Percentiles rank a stretch among this genome's conserved stretches.
These are phyloP conservation scores for Adoxophyes honmai DNA, from an alignment of 1,140 invertebrate species.

Conservation along the genomic window DNA sequence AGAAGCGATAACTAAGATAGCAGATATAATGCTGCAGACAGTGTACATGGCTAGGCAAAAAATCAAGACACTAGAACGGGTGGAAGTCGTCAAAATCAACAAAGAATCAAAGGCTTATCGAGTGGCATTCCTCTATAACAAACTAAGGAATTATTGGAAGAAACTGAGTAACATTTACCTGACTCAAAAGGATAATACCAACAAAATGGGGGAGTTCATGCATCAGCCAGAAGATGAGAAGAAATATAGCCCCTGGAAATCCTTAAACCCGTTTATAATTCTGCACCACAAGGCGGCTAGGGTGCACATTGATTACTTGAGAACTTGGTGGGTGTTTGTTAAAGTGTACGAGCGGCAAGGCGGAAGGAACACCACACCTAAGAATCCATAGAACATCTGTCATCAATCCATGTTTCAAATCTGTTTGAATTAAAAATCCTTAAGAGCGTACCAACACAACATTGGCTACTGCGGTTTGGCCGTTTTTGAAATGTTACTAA, in stretches of 20 bases:
- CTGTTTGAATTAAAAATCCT: no score
- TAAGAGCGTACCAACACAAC: no score
- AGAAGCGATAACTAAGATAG: conserved; percentile 21
- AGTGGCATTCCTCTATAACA: conserved; percentile 36
- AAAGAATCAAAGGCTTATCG: conserved; percentile 37
- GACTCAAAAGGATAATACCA: conserved; percentile 18
- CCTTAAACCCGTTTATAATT: conserved; percentile 10
- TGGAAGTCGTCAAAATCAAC: conserved; percentile 29
- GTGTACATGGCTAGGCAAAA: conserved; percentile 47
- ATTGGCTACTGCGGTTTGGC: no score
- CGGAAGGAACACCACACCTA: conserved; percentile 1
- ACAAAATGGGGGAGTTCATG: neutral
- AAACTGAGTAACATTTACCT: conserved; percentile 29
- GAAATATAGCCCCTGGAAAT: no score
- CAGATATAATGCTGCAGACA: conserved; percentile 38
- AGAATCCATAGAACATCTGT: no score
- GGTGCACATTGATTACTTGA: conserved; percentile 38
- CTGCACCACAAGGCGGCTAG: conserved; percentile 35
- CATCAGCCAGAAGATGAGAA: no score
- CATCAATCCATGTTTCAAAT: no score
- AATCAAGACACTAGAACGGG: conserved; percentile 28
- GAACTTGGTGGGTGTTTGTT: conserved; percentile 36
- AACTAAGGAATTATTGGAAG: conserved; percentile 27
- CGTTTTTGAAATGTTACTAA: no score
- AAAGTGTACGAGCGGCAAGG: conserved; percentile 24